Base-by-base conservation (phyloP, 2,113 vertebrate species). In the Leptosomus discolor region DNA sequence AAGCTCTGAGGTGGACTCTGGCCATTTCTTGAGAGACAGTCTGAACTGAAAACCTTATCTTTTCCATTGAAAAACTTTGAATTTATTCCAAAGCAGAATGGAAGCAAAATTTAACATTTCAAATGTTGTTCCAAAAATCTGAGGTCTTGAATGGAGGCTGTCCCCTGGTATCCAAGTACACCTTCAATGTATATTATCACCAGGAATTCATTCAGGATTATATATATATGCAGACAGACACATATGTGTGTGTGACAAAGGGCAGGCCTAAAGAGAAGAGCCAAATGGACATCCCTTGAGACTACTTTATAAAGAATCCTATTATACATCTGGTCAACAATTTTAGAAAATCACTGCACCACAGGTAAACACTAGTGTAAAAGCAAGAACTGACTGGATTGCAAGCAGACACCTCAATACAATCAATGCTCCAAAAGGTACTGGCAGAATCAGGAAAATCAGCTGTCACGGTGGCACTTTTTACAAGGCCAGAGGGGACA, bases 211-310 rank as follows among this genome's bases (percentile, higher is more conserved):
- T 43, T 61, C 61, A 50, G 12, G 36, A 56, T 51, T 79, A 20
- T 41, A 15, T 13, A 61, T 39, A n/a, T 36, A 41, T 0, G 0
- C 7, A 79, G 41, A 39, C 18, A 86, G 9, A 15, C 10, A 17
- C 1, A 2, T 13, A 32, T 2, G 5, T 13, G n/a, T 57, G 32
- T 16, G 39, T 41, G 67, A 79, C 57, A 67, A 76, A 53, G 12
- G 14, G 22, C 5, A 76, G 73, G 26, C 53, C 29, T 77, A 58
- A 63, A 3, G 9, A 64, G 73, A 63, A 43, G 29, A 60, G 12
- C 8, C 53, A 68, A 80, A 58, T 3, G 24, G 68, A 50, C 41
- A 24, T 18, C 18, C 7, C 48, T 50, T 39, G 29, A 68, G 61
- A 45, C 32, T 76, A 2, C 41, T 63, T 67, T 30, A 10, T 58